Percentiles rank a stretch among this genome's conserved stretches.
Conservation (phyloP, 2,113 vertebrate species). For the Channa argus region DNA sequence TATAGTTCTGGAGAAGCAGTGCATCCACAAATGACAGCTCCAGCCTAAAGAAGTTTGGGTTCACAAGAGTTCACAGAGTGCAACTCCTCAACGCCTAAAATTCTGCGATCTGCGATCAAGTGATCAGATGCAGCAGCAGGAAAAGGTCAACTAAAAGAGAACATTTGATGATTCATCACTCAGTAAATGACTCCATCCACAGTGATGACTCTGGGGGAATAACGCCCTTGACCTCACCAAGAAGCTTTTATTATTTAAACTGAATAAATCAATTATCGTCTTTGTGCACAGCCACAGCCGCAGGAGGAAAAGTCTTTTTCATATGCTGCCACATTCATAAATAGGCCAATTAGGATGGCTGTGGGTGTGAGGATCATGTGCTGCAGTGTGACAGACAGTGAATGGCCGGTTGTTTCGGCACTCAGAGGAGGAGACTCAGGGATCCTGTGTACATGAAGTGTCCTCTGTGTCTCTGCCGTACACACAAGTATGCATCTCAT, state of each 20-base stretch:
- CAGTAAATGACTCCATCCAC: conserved; percentile 25
- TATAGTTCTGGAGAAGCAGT: conserved; percentile 52
- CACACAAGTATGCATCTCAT: conserved; percentile 78
- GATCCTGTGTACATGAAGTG: conserved; percentile 70
- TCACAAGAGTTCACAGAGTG: conserved; percentile 54
- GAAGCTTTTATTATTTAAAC: conserved; percentile 57
- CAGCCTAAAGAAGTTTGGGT: conserved; percentile 8
- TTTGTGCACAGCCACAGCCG: conserved; percentile 64
- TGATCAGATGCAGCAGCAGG: conserved; percentile 24
- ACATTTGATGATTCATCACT: conserved; percentile 60
- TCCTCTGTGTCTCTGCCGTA: conserved; percentile 66
- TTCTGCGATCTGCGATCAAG: conserved; percentile 32
- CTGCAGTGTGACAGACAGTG: conserved; percentile 73
- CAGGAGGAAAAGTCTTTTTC: conserved; percentile 59
- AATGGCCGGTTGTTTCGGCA: conserved; percentile 77
- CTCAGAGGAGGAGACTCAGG: conserved; percentile 55
- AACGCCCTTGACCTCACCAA: conserved; percentile 51
- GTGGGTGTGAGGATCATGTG: conserved; percentile 74
- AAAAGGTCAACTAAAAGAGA: conserved; percentile 47
- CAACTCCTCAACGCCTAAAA: conserved; percentile 17
- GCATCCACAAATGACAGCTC: conserved; percentile 75
- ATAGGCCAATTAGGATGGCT: conserved; percentile 59
- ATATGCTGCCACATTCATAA: conserved; percentile 53
- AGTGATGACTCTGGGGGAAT: conserved; percentile 47
- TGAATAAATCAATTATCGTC: conserved; percentile 72